Evolutionary conservation across 2,888 invertebrate genomes (phyloP), one percentile per base, ranked within the genome.

Genomic region (Antheraea assamensis): DNA sequence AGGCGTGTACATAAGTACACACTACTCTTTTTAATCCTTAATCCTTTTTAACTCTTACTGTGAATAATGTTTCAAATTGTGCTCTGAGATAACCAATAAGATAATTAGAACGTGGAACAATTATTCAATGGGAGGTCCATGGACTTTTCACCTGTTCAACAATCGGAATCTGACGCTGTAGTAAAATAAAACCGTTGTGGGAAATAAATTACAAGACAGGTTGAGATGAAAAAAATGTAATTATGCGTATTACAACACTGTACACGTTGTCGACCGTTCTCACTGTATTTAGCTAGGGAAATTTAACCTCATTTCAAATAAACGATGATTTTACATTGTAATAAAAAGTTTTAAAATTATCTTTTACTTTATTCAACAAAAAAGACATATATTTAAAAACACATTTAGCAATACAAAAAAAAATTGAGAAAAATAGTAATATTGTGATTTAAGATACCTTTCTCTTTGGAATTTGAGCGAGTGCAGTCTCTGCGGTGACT

Each of bases 381-480:
- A 52, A 52, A 21, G 5, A 21, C 19, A 52, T 52, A 21, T 52
- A 21, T n/a, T 19, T 0, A 52, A 17, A 21, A 7, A 52, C 0
- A 58, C 58, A 21, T 21, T 52, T 8, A 52, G 4, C 58, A 21
- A 24, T 10, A 58, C 0, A n/a, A 55, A 49, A 8, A 58, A 21
- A 21, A 52, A 3, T n/a, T 5, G 21, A 21, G 21, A n/a, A 52
- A 52, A 52, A 21, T 21, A 52, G 21, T 21, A 1, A 52, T 21
- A 21, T 21, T 52, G 5, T 52, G 19, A 52, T 52, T 21, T n/a
- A 21, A 19, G 4, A 92, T 92, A 98, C 99, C 98, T 97, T 95
- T 99, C 99, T 87, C 98, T 96, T 93, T 99, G 98, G 94, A 99
- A 99, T 95, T 99, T 99, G 89, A 99, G 96, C 83, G 98, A 98